Conservation (phyloP, 2,113 vertebrate species). For the Telmatochromis brichardi region DNA sequence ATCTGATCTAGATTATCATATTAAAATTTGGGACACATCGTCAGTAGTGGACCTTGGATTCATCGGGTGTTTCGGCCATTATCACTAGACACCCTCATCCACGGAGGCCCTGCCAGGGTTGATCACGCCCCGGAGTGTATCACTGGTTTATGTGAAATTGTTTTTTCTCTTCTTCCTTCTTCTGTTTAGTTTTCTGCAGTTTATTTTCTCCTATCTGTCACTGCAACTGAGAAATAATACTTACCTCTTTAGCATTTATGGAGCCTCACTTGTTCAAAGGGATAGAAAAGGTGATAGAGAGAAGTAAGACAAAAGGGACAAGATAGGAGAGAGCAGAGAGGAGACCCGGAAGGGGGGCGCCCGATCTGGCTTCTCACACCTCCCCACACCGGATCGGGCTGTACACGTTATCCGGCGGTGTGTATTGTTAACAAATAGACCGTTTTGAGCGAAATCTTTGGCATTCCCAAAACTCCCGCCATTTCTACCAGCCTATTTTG, state of each 20-base stretch:
- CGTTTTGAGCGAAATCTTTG: background rate
- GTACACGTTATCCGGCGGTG: background rate
- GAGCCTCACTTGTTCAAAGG: background rate
- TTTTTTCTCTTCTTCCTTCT: background rate
- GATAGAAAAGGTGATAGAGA: background rate
- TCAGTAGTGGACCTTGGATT: background rate
- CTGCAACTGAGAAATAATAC: background rate
- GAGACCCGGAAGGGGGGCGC: background rate
- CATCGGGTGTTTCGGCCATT: background rate
- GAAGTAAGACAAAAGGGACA: background rate
- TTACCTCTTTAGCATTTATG: background rate
- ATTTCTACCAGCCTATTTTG: background rate
- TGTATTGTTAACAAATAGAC: background rate
- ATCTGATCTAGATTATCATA: background rate
- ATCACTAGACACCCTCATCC: background rate
- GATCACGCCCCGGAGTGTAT: background rate
- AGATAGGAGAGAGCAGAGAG: background rate
- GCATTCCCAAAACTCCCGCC: background rate
- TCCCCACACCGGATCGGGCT: rapidly evolving
- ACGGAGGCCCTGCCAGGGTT: background rate
- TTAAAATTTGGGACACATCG: background rate
- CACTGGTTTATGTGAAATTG: background rate
- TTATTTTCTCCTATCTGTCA: background rate
- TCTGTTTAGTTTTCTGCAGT: background rate
- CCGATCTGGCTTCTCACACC: background rate